Percentiles rank a stretch among this genome's conserved stretches.
Conservation (phyloP, 2,113 vertebrate genomes). For the Scomber japonicus region DNA sequence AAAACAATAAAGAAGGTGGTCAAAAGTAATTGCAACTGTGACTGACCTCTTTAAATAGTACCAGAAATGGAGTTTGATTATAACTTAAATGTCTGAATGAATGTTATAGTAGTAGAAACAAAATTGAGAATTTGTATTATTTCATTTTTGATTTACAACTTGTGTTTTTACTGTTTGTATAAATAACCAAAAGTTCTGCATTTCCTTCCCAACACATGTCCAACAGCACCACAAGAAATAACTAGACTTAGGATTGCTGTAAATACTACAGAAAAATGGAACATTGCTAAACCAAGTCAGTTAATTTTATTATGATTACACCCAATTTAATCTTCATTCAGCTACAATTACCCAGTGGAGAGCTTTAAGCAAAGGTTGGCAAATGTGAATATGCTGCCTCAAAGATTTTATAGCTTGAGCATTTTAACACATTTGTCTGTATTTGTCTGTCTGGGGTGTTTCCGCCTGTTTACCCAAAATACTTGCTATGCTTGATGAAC, state of each 20-base stretch:
- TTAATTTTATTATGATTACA: background rate
- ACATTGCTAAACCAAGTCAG: background rate
- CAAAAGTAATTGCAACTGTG: no score
- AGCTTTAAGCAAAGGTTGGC: slow-evolving; percentile 8
- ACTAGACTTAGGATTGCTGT: background rate
- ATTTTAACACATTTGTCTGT: background rate
- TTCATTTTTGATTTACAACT: no score
- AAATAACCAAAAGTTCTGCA: background rate
- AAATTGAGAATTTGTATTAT: no score
- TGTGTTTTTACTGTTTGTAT: no score
- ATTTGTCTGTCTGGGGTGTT: background rate
- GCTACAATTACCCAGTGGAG: background rate
- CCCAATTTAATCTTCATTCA: background rate
- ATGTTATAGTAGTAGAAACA: no score
- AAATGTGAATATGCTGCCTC: background rate
- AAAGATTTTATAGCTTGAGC: background rate
- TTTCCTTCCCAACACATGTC: background rate
- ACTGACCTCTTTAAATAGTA: no score
- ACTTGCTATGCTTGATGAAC: slow-evolving; percentile 18
- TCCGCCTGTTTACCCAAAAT: background rate
- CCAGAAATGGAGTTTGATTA: no score
- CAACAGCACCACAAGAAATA: background rate
- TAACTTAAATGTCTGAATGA: no score
- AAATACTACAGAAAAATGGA: background rate
- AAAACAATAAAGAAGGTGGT: no score